A percentile compares a stretch with the other conserved stretches of the same genome.
phyloP scores from a whole-genome alignment of 2,113 vertebrate species.

The Amphilophus citrinellus region DNA sequence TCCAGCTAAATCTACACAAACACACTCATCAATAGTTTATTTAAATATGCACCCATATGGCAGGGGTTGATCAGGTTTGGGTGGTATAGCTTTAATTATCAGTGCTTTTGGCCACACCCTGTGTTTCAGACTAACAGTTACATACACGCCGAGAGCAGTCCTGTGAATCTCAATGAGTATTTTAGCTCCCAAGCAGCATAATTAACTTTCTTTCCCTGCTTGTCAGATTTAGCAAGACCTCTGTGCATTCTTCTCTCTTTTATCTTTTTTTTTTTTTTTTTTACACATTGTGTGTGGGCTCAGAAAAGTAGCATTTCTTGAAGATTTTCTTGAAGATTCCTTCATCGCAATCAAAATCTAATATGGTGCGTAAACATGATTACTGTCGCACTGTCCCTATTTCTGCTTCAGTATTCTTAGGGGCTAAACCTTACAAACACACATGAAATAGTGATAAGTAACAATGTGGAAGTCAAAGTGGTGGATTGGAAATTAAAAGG shows the following conservation, averaged over 20 bases:
- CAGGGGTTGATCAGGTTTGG: slow-evolving; percentile 55
- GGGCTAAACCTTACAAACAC: background rate
- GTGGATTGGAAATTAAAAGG: background rate
- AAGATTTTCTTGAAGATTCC: background rate
- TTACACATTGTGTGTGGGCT: background rate
- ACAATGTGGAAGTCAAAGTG: background rate
- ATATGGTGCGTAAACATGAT: background rate
- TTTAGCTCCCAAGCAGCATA: slow-evolving; percentile 70
- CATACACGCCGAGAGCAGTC: slow-evolving; percentile 62
- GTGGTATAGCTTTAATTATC: slow-evolving; percentile 54
- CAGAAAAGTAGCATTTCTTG: background rate
- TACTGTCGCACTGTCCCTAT: background rate
- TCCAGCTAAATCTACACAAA: background rate
- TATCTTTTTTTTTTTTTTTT: background rate
- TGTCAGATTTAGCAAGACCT: slow-evolving; percentile 65
- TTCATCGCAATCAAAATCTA: background rate
- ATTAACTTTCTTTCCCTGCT: slow-evolving; percentile 67
- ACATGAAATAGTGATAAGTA: background rate
- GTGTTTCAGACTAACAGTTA: slow-evolving; percentile 66
- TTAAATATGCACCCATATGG: slow-evolving; percentile 19
- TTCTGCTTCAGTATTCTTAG: background rate
- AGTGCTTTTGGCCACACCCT: slow-evolving; percentile 60
- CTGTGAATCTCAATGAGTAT: slow-evolving; percentile 70
- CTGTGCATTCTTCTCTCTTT: slow-evolving; percentile 21
- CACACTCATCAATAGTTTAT: background rate